Evolutionary conservation across 2,888 invertebrate genomes (phyloP).

Genomic region (Hedya salicella): DNA sequence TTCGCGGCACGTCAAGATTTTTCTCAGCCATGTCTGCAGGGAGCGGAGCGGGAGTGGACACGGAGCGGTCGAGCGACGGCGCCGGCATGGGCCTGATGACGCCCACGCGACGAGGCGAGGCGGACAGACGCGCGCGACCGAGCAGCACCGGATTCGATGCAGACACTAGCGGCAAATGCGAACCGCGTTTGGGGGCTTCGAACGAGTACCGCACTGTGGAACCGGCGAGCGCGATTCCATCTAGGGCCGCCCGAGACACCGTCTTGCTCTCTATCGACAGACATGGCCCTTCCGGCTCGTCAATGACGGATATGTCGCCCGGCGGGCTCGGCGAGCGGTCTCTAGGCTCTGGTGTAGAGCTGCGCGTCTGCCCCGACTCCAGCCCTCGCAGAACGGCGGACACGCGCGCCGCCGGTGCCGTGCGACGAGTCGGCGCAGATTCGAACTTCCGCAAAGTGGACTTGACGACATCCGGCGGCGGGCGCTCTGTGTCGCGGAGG

Average conservation of each 20-base stretch:
- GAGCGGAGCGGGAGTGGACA: slow-evolving; percentile 46
- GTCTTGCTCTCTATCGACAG: slow-evolving; percentile 53
- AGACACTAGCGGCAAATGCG: slow-evolving; percentile 71
- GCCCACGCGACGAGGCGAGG: slow-evolving; percentile 79
- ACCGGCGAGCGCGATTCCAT: slow-evolving; percentile 88
- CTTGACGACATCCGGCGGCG: slow-evolving; percentile 95
- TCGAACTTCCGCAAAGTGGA: slow-evolving; percentile 94
- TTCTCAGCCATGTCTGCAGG: slow-evolving; percentile 50
- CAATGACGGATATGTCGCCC: slow-evolving; percentile 56
- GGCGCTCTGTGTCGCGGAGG: slow-evolving; percentile 90
- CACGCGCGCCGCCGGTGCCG: slow-evolving; percentile 80
- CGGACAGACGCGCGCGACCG: slow-evolving; percentile 64
- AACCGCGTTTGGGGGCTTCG: slow-evolving; percentile 65
- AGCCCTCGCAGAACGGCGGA: slow-evolving; percentile 71
- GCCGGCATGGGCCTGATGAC: slow-evolving; percentile 84
- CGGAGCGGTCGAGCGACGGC: slow-evolving; percentile 48
- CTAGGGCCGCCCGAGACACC: slow-evolving; percentile 65
- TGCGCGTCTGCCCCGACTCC: slow-evolving; percentile 61
- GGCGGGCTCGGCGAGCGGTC: slow-evolving; percentile 55
- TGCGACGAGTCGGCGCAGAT: slow-evolving; percentile 84
- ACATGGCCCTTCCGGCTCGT: slow-evolving; percentile 58
- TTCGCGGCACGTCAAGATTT: slow-evolving; percentile 48
- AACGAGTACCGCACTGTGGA: slow-evolving; percentile 87
- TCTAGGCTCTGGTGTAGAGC: slow-evolving; percentile 68
- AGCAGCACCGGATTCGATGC: slow-evolving; percentile 73